Evolutionary conservation across 2,888 invertebrate genomes (phyloP).

Genomic region (Drosophila dives): DNA sequence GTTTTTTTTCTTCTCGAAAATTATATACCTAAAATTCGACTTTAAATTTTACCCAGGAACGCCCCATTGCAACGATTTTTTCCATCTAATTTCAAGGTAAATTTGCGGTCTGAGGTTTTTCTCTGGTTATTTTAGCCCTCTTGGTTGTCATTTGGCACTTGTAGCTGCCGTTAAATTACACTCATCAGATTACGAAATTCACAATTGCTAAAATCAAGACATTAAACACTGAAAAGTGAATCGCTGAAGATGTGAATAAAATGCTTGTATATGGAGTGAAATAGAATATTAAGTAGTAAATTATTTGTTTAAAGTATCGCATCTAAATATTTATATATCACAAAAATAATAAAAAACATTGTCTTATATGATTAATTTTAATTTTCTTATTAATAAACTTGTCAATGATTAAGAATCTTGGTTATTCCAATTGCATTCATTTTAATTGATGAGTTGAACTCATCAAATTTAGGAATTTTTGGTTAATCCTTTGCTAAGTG

Average conservation of each 20-base stretch:
- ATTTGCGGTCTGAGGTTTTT: slow-evolving; percentile 36
- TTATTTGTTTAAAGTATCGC: not conserved
- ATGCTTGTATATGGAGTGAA: not conserved
- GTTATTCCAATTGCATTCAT: not conserved
- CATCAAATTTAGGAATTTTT: slow-evolving; percentile 15
- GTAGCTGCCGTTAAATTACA: slow-evolving; percentile 19
- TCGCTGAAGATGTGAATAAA: not conserved
- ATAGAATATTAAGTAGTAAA: not conserved
- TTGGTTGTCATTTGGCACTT: slow-evolving; percentile 28
- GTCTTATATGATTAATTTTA: not conserved
- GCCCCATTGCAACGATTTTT: slow-evolving; percentile 35
- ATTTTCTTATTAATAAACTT: not conserved
- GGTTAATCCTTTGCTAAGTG: slow-evolving; percentile 11
- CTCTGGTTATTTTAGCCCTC: slow-evolving; percentile 1
- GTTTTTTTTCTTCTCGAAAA: slow-evolving; percentile 41
- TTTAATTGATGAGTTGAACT: too few relatives aligned
- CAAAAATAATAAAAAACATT: not conserved
- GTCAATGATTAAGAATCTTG: slow-evolving; percentile 11
- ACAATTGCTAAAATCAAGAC: not conserved
- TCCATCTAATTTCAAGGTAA: slow-evolving; percentile 59
- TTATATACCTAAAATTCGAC: slow-evolving; percentile 30
- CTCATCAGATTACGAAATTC: slow-evolving; percentile 21
- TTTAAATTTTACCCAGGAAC: slow-evolving; percentile 25
- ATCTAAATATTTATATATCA: not conserved
- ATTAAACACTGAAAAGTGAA: not conserved